Percentiles rank a stretch among this genome's conserved stretches.
These are phyloP conservation scores for Cataglyphis albicans DNA, from an alignment of 2,888 invertebrate genomes.

Conservation along the genomic window DNA sequence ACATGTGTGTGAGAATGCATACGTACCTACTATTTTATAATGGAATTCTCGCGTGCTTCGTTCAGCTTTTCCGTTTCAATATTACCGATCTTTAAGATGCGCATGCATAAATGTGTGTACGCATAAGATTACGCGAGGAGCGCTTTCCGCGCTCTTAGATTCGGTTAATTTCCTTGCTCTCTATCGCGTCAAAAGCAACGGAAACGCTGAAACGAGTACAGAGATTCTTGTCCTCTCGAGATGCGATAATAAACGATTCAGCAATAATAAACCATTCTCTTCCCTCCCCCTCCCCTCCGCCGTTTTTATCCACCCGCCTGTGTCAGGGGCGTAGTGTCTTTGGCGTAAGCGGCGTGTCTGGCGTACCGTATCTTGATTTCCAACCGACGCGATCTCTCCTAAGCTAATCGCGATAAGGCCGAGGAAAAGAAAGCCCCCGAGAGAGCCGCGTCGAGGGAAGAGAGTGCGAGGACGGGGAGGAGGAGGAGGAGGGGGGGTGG, in stretches of 20 bases:
- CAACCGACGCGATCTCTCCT: conserved; percentile 47
- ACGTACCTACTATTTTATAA: not conserved
- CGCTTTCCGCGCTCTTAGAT: conserved; percentile 8
- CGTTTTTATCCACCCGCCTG: not conserved
- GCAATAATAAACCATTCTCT: not conserved
- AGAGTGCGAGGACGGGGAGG: not conserved
- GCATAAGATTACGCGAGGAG: not conserved
- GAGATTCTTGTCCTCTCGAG: conserved; percentile 27
- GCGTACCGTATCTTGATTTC: conserved; percentile 48
- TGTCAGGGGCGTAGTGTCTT: conserved; percentile 23
- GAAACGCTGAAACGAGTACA: conserved; percentile 7
- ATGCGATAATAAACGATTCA: not conserved
- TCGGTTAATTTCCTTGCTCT: conserved; percentile 13
- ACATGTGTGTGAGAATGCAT: not conserved
- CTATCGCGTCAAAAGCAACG: conserved; percentile 15
- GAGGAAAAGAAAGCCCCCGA: conserved; percentile 57
- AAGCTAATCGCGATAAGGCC: conserved; percentile 50
- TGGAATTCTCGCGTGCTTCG: not conserved
- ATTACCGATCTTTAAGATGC: not conserved
- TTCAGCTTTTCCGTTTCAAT: not conserved
- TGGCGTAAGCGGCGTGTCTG: conserved; percentile 2
- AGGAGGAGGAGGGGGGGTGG: not conserved
- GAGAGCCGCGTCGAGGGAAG: conserved; percentile 55
- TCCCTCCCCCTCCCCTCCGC: not conserved
- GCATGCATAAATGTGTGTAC: not conserved